phyloP scores from a whole-genome alignment of 2,113 vertebrate species.

The Cinclus mexicanus region DNA sequence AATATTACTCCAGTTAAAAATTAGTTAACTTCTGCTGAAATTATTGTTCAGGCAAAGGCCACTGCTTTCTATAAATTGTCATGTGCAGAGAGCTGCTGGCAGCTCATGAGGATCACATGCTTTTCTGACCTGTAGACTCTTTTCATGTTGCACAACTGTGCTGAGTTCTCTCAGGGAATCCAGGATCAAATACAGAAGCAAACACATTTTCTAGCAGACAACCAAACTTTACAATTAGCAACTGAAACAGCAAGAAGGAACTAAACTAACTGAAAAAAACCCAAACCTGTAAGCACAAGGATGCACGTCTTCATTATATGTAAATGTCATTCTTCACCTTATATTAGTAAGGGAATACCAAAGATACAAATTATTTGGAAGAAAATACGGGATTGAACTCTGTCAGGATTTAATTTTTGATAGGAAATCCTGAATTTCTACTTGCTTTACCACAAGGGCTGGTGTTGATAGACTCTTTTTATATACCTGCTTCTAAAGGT shows the following conservation, averaged over 20 bases:
- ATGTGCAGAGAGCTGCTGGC: neutral
- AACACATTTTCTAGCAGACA: neutral
- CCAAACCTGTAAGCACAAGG: neutral
- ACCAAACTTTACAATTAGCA: neutral
- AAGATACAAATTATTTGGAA: neutral
- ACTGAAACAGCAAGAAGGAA: neutral
- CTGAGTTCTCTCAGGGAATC: neutral
- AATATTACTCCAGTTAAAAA: neutral
- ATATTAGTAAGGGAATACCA: neutral
- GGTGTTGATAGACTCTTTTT: neutral
- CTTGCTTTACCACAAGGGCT: neutral
- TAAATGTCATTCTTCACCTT: neutral
- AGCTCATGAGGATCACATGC: neutral
- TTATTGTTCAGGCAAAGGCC: neutral
- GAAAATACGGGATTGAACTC: neutral
- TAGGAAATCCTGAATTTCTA: neutral
- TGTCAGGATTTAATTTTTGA: neutral
- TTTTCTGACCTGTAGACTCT: neutral
- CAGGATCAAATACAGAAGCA: neutral
- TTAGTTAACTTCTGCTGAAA: neutral
- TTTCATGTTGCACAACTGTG: neutral
- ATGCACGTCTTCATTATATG: neutral
- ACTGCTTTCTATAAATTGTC: neutral
- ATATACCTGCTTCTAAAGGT: neutral
- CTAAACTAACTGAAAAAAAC: neutral